These are phyloP conservation scores for Leuciscus waleckii DNA, from an alignment of 2,797 vertebrate species.

Conservation along the genomic window DNA sequence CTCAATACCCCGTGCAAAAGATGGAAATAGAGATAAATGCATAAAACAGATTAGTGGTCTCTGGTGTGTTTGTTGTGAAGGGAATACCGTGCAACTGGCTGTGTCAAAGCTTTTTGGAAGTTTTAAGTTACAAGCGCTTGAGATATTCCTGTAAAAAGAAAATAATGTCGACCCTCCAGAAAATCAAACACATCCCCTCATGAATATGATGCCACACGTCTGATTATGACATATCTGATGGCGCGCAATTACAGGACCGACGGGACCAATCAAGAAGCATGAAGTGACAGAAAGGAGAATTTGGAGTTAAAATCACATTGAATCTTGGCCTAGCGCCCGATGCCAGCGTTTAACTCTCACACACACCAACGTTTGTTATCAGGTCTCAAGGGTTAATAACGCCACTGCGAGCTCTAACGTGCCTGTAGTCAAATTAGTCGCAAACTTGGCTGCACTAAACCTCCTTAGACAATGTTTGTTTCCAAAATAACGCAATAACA, in stretches of 20 bases:
- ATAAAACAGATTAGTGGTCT: not conserved
- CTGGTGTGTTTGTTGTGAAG: not conserved
- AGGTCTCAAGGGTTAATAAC: slow-evolving; percentile 27
- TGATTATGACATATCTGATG: slow-evolving; percentile 25
- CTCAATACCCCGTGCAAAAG: not conserved
- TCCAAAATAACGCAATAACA: slow-evolving; percentile 21
- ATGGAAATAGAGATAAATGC: slow-evolving; percentile 22
- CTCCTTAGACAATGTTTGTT: slow-evolving; percentile 2
- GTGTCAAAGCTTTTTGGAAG: not conserved
- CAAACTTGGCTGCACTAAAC: slow-evolving; percentile 20
- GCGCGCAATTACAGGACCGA: not conserved
- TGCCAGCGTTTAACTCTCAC: slow-evolving; percentile 23
- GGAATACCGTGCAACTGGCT: not conserved
- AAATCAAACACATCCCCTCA: slow-evolving; percentile 10
- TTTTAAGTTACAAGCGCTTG: slow-evolving; percentile 7
- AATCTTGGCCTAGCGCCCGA: slow-evolving; percentile 26
- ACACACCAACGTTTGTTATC: not conserved
- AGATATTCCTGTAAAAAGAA: slow-evolving; percentile 2
- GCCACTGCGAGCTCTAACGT: slow-evolving; percentile 13
- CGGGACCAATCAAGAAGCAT: slow-evolving; percentile 2
- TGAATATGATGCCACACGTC: slow-evolving; percentile 15
- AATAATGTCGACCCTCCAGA: not conserved
- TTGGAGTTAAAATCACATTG: slow-evolving; percentile 8
- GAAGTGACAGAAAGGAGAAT: slow-evolving; percentile 18
- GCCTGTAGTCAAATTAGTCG: slow-evolving; percentile 24